These are phyloP conservation scores for Platyscapa corneri DNA, from an alignment of 1,140 invertebrate genomes.

Conservation along the genomic window DNA sequence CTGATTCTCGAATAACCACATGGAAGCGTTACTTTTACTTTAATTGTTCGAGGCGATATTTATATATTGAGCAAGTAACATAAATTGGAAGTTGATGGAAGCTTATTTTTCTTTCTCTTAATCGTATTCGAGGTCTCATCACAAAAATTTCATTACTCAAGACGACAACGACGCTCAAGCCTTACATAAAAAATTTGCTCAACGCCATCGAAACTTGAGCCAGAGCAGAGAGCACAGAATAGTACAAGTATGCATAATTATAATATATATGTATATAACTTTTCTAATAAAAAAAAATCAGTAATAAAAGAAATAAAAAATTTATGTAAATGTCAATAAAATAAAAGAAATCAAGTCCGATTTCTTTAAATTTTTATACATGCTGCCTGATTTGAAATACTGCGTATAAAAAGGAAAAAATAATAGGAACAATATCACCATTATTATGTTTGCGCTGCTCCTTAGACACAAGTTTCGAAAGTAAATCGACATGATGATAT, in stretches of 20 bases:
- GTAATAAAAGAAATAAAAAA: constrained; percentile 31
- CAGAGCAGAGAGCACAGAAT: constrained; percentile 34
- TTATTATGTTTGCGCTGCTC: constrained; percentile 41
- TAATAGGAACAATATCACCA: constrained; percentile 32
- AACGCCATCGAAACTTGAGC: constrained; percentile 49
- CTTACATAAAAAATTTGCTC: constrained; percentile 38
- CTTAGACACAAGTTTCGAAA: constrained; percentile 44
- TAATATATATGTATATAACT: constrained; percentile 14
- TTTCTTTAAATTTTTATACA: constrained; percentile 21
- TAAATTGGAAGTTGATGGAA: constrained; percentile 40
- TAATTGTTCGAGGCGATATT: not conserved
- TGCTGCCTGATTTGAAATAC: constrained; percentile 42
- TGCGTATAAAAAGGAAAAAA: constrained; percentile 28
- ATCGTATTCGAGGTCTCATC: not conserved
- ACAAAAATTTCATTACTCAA: not conserved
- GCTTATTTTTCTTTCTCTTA: constrained; percentile 26
- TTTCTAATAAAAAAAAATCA: constrained; percentile 15
- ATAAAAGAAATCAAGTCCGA: constrained; percentile 14
- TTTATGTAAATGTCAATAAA: constrained; percentile 19
- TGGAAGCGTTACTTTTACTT: constrained; percentile 32
- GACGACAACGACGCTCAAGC: not conserved
- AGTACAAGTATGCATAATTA: constrained; percentile 16
- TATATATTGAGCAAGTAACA: not conserved
- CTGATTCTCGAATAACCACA: not conserved
- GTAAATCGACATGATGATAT: constrained; percentile 28